A percentile compares a stretch with the other conserved stretches of the same genome.
Evolutionary conservation across 1,140 invertebrate species (phyloP).

Genomic region (Musca vetustissima): DNA sequence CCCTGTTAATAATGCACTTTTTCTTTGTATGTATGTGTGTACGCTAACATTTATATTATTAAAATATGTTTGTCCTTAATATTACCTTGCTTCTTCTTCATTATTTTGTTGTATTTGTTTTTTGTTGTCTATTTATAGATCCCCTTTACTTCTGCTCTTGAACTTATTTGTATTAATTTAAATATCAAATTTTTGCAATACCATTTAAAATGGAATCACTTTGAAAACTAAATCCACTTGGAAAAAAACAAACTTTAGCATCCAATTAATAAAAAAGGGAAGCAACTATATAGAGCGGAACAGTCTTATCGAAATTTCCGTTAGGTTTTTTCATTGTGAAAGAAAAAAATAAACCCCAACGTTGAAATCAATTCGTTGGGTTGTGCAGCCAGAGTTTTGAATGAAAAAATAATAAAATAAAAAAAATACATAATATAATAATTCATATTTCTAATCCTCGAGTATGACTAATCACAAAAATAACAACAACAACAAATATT

Average conservation of each 20-base stretch:
- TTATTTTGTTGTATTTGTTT: not conserved
- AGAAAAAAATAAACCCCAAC: not conserved
- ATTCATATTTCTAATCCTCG: not conserved
- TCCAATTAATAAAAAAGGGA: too few relatives aligned
- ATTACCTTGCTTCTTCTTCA: not conserved
- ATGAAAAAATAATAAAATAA: too few relatives aligned
- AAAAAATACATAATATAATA: not conserved
- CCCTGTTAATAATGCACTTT: too few relatives aligned
- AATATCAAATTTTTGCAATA: conserved; percentile 13
- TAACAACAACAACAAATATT: too few relatives aligned
- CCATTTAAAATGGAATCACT: conserved; percentile 3
- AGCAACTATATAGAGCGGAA: too few relatives aligned
- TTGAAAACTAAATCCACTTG: not conserved
- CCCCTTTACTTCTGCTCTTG: not conserved
- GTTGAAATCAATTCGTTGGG: not conserved
- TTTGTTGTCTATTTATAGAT: too few relatives aligned
- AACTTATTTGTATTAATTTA: not conserved
- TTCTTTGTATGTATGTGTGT: too few relatives aligned
- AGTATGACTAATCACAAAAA: conserved; percentile 2
- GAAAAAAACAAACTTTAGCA: too few relatives aligned
- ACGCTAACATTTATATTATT: too few relatives aligned
- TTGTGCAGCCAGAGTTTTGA: too few relatives aligned
- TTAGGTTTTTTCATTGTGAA: too few relatives aligned
- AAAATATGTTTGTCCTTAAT: too few relatives aligned
- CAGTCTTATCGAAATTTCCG: conserved; percentile 2